Evolutionary conservation across 2,797 vertebrate species (phyloP), one percentile per base, ranked within the genome.

Genomic region (Dryobates pubescens): DNA sequence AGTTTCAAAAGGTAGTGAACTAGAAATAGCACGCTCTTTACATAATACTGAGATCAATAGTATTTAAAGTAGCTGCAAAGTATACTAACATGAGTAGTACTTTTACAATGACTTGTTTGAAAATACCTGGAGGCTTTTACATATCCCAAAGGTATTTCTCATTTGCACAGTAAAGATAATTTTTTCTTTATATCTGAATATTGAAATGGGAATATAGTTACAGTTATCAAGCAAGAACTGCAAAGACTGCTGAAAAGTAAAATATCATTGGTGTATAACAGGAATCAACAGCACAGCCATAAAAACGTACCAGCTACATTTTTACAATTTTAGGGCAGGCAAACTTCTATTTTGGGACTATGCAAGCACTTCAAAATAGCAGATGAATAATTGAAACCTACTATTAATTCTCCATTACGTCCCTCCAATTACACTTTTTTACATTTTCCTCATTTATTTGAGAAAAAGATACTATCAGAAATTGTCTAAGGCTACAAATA

Each of bases 91-190:
- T 89, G 89, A 96, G 94, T 94, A 97, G 96, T 83, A 96, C 81
- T 96, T 96, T 95, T 96, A 96, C 96, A 97, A 95, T 93, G 93
- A 92, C 93, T 97, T 97, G 96, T 96, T 97, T 97, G 84, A 97
- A 97, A 98, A 97, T 98, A 98, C 96, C 97, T 97, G 91, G 97
- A 97, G 98, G 93, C 88, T 93, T 97, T 96, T 95, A 94, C 84
- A 95, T 96, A 96, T 98, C 97, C 97, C 97, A 95, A 96, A 97
- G 97, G 97, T 92, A 96, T 97, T 97, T 96, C 97, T 98, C 94
- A 98, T 98, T 98, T 98, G 97, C 98, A 98, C 95, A 98, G 97
- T 96, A 98, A 98, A 98, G 98, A 96, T 97, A 95, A 91, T 96
- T 96, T 96, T 96, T 97, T 98, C 96, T 98, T 98, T 98, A 93